phyloP scores from a whole-genome alignment of 2,888 invertebrate genomes.

The Acronicta aceris region DNA sequence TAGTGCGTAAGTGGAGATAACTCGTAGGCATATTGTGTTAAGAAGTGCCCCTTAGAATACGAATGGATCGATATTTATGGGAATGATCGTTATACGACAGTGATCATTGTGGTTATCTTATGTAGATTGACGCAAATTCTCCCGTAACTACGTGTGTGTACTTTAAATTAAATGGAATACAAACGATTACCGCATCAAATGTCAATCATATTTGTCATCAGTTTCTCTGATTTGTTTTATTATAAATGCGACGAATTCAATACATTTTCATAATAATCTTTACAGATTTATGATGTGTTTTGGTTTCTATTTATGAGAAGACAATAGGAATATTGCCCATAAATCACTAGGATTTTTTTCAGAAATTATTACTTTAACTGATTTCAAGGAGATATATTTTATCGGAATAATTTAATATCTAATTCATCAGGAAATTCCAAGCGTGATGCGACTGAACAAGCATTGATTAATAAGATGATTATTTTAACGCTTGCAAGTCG shows the following conservation, averaged over 20 bases:
- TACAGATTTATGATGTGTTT: no score
- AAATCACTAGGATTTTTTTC: not conserved
- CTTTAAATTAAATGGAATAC: constrained; percentile 45
- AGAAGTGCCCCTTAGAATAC: constrained; percentile 52
- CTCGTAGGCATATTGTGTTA: constrained; percentile 32
- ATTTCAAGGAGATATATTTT: constrained; percentile 65
- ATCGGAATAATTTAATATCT: constrained; percentile 64
- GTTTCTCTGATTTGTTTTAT: no score
- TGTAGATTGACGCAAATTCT: constrained; percentile 60
- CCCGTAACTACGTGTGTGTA: constrained; percentile 56
- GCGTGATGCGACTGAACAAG: constrained; percentile 69
- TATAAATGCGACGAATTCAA: no score
- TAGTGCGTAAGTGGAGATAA: constrained; percentile 30
- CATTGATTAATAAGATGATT: constrained; percentile 53
- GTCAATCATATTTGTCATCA: no score
- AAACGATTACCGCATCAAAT: constrained; percentile 18
- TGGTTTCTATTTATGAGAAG: no score
- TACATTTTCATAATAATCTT: no score
- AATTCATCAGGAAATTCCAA: constrained; percentile 69
- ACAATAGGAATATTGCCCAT: no score
- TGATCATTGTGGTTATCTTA: constrained; percentile 56
- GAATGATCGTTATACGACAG: constrained; percentile 60
- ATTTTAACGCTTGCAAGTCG: constrained; percentile 42
- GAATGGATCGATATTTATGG: constrained; percentile 60
- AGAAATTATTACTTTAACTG: constrained; percentile 36